phyloP scores from a whole-genome alignment of 2,888 invertebrate genomes.

The Monoplex corrugatus region DNA sequence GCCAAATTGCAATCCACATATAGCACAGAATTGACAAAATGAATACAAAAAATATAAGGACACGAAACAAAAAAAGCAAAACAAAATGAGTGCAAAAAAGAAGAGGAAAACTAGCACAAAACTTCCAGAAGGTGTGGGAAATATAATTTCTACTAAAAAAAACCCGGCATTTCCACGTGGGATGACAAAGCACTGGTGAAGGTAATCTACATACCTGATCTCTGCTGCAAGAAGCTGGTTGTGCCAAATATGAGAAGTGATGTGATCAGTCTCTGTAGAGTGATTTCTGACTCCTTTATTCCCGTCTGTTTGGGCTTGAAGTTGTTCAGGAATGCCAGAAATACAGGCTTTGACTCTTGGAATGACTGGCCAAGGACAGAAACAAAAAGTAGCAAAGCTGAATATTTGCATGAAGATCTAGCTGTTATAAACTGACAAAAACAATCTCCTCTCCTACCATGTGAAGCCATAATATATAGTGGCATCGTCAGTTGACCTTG shows the following conservation, averaged over 20 bases:
- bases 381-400: no score
- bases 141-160: neutral
- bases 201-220: no score
- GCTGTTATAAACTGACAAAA: no score
- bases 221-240: constrained; percentile 1
- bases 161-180: neutral
- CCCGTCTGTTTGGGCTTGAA: neutral
- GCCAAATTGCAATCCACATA: no score
- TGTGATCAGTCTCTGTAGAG: constrained; percentile 2
- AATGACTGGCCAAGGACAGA: constrained; percentile 25
- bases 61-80: neutral
- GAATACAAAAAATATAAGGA: neutral
- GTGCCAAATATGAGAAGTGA: constrained; percentile 17
- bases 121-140: no score
- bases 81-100: neutral
- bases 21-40: neutral
- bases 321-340: neutral
- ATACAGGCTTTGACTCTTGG: constrained; percentile 15
- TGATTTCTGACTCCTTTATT: neutral
- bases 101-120: neutral
- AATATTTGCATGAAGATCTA: no score
- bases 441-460: no score
- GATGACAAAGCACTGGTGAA: no score
- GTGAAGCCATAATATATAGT: no score
- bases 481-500: no score